A percentile compares a stretch with the other conserved stretches of the same genome.
These are phyloP conservation scores for Ranitomeya imitator DNA, from an alignment of 2,113 vertebrate species.

Conservation along the genomic window DNA sequence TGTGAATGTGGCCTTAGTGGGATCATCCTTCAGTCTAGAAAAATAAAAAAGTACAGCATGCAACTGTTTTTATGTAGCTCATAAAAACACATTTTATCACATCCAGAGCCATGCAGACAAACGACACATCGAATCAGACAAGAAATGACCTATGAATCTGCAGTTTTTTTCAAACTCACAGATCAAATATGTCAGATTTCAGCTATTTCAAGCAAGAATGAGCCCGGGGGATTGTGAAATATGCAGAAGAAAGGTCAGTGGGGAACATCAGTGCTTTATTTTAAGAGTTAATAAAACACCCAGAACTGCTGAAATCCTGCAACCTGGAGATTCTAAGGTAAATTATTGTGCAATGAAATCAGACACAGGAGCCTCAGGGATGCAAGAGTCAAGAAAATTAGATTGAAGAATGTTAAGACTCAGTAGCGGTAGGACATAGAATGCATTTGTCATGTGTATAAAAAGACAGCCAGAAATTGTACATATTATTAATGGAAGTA, in stretches of 20 bases:
- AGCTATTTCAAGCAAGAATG: constrained; percentile 31
- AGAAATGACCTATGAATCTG: constrained; percentile 50
- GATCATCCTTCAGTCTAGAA: neutral
- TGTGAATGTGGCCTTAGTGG: neutral
- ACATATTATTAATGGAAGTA: neutral
- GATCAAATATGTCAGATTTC: constrained; percentile 51
- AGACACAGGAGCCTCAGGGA: constrained; percentile 16
- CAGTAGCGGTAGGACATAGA: too few species aligned
- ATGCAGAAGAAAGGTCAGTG: constrained; percentile 50
- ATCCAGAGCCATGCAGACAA: neutral
- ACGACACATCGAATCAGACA: constrained; percentile 41
- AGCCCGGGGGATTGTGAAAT: constrained; percentile 28
- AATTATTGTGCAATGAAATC: constrained; percentile 30
- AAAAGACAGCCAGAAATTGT: neutral
- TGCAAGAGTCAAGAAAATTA: constrained; percentile 29
- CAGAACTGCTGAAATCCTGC: constrained; percentile 18
- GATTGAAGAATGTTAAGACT: neutral
- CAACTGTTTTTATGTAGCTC: neutral
- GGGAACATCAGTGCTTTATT: constrained; percentile 24
- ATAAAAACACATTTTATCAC: neutral
- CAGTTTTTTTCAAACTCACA: constrained; percentile 47
- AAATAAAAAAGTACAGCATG: neutral
- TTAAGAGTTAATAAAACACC: constrained; percentile 35
- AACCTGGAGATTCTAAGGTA: constrained; percentile 11
- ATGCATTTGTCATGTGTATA: constrained; percentile 3